Percentiles rank a stretch among this genome's conserved stretches.
phyloP scores from a whole-genome alignment of 2,113 vertebrate genomes.

The Prolemur simus region DNA sequence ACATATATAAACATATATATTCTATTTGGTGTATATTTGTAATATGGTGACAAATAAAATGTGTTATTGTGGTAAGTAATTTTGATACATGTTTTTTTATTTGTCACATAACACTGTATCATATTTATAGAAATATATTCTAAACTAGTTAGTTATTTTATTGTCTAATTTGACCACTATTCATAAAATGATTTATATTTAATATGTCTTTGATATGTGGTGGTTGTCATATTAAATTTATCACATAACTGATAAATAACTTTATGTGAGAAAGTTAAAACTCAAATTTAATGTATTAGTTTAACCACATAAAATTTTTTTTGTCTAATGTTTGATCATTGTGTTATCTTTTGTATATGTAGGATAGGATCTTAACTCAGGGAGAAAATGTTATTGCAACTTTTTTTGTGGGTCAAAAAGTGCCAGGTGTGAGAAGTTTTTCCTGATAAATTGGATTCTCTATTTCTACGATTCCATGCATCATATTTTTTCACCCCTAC shows the following conservation, averaged over 20 bases:
- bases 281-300: neutral
- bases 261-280: neutral
- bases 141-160: neutral
- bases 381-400: constrained; percentile 37
- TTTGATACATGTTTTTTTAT: neutral
- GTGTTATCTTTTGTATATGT: neutral
- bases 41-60: neutral
- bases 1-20: neutral
- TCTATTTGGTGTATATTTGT: neutral
- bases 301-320: neutral
- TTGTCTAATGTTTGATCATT: neutral
- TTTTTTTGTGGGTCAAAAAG: constrained; percentile 50
- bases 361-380: constrained; percentile 42
- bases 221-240: neutral
- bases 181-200: neutral
- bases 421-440: constrained; percentile 1
- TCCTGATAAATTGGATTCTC: constrained; percentile 53
- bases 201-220: neutral
- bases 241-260: neutral
- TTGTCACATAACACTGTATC: neutral
- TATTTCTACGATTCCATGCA: neutral
- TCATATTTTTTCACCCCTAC: constrained; percentile 27
- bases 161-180: neutral
- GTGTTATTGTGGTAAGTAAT: neutral
- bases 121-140: neutral